Evolutionary conservation across 2,888 invertebrate species (phyloP).

Genomic region (Galerucella nymphaeae): DNA sequence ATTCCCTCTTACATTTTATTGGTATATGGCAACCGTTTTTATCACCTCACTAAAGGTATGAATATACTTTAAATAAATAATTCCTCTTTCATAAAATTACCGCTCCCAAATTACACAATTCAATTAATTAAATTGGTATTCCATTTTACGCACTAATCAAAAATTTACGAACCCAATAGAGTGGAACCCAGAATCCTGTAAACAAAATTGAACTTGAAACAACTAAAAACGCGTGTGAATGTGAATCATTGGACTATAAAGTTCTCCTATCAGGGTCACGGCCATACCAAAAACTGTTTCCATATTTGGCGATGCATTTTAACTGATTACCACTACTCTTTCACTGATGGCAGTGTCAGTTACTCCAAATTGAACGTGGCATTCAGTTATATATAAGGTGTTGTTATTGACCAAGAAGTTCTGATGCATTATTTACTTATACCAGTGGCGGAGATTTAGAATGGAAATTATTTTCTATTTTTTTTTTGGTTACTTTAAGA

Average conservation of each 20-base stretch:
- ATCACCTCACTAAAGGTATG: neutral
- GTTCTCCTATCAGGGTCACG: constrained; percentile 25
- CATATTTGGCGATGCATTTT: constrained; percentile 25
- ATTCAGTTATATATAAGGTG: constrained; percentile 23
- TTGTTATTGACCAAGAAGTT: constrained; percentile 21
- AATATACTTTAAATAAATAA: neutral
- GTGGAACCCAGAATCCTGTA: neutral
- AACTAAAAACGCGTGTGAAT: constrained; percentile 7
- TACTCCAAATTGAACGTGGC: constrained; percentile 1
- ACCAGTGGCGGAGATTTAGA: neutral
- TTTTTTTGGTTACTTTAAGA: neutral
- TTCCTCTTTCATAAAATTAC: neutral
- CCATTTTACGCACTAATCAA: neutral
- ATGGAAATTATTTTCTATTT: neutral
- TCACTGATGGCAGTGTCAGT: constrained; percentile 14
- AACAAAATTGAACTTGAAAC: constrained; percentile 19
- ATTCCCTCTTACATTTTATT: no score
- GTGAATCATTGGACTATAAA: constrained; percentile 27
- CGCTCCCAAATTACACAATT: neutral
- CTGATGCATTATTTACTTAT: constrained; percentile 13
- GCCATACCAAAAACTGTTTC: constrained; percentile 25
- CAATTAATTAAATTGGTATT: neutral
- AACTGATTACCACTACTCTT: constrained; percentile 11
- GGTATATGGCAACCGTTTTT: no score
- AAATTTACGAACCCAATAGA: neutral